Conservation (phyloP, 2,797 vertebrate genomes). For the Crenichthys baileyi region DNA sequence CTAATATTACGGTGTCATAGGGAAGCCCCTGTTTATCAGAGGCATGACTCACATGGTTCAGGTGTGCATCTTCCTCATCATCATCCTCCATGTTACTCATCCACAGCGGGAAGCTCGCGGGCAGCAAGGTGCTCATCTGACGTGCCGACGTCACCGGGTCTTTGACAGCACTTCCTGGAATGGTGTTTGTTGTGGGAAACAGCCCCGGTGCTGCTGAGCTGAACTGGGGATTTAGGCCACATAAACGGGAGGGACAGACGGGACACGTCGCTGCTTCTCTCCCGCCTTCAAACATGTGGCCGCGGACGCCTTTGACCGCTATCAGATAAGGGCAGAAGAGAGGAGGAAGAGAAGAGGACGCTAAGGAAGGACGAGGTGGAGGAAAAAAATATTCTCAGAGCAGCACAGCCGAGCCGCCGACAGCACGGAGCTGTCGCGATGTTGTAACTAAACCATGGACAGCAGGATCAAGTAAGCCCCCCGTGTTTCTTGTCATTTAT, state of each 20-base stretch:
- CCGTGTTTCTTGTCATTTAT: constrained; percentile 23
- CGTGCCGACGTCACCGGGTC: constrained; percentile 79
- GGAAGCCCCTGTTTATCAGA: constrained; percentile 13
- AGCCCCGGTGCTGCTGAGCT: constrained; percentile 62
- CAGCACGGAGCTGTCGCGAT: constrained; percentile 83
- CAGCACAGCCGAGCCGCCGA: constrained; percentile 51
- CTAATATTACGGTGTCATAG: constrained; percentile 13
- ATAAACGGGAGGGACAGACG: constrained; percentile 14
- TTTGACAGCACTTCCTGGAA: constrained; percentile 85
- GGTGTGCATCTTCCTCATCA: constrained; percentile 4
- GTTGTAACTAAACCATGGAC: constrained; percentile 89
- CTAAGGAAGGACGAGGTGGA: constrained; percentile 41
- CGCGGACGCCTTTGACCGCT: constrained; percentile 31
- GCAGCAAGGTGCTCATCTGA: constrained; percentile 61
- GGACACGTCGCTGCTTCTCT: neutral
- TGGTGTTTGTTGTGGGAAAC: constrained; percentile 78
- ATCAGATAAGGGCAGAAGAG: constrained; percentile 33
- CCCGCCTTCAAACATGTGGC: constrained; percentile 52
- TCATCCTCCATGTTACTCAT: constrained; percentile 9
- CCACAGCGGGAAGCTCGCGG: constrained; percentile 27
- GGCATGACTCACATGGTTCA: constrained; percentile 32
- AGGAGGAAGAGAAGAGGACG: constrained; percentile 12
- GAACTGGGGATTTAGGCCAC: constrained; percentile 46
- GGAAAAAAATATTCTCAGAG: constrained; percentile 35
- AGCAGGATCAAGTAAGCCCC: constrained; percentile 90